These are phyloP conservation scores for Sphyrna mokarran DNA, from an alignment of 2,113 vertebrate species.

Conservation along the genomic window DNA sequence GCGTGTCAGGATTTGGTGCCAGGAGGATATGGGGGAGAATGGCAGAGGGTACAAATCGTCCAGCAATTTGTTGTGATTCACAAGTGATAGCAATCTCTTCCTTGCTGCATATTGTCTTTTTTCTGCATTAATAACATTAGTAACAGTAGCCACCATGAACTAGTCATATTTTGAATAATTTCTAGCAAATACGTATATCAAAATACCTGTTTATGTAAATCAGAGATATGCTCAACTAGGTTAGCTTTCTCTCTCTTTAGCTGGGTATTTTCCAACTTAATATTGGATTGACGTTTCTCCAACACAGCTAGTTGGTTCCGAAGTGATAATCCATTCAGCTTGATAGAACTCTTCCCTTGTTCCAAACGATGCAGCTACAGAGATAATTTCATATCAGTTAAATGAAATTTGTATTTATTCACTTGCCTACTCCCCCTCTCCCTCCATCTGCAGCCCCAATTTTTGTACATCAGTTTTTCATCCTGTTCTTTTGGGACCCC, in stretches of 20 bases:
- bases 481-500: neutral
- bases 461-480: neutral
- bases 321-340: constrained; percentile 41
- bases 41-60: too few species aligned
- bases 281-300: constrained; percentile 31
- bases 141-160: neutral
- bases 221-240: constrained; percentile 42
- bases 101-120: neutral
- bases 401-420: neutral
- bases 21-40: too few species aligned
- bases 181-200: neutral
- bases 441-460: neutral
- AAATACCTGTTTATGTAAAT: constrained; percentile 45
- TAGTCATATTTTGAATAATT: neutral
- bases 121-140: neutral
- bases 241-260: constrained; percentile 35
- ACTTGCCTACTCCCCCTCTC: neutral
- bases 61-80: neutral
- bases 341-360: constrained; percentile 39
- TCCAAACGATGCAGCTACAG: constrained; percentile 37
- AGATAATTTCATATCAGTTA: neutral
- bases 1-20: neutral
- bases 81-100: neutral
- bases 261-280: constrained; percentile 42
- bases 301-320: constrained; percentile 39